These are phyloP conservation scores for Gymnothorax reevesii DNA, from an alignment of 2,797 vertebrate species.

Conservation along the genomic window DNA sequence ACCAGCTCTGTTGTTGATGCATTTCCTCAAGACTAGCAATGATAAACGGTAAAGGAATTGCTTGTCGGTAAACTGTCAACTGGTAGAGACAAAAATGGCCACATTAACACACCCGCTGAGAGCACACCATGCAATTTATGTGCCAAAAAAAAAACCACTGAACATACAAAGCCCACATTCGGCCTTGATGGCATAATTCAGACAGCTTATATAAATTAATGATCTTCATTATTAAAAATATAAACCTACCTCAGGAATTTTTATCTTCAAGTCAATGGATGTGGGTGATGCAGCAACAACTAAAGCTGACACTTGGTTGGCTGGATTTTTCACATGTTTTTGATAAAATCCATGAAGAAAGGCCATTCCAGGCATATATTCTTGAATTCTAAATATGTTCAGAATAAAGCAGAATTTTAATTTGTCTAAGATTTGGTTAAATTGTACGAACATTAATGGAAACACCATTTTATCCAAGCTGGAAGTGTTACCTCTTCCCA, in stretches of 20 bases:
- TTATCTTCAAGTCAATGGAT: constrained; percentile 63
- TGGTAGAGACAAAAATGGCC: constrained; percentile 47
- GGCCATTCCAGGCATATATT: constrained; percentile 69
- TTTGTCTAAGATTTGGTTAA: not conserved
- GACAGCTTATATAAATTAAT: not conserved
- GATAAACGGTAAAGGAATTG: constrained; percentile 54
- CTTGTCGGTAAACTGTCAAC: constrained; percentile 64
- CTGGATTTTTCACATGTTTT: constrained; percentile 56
- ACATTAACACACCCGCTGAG: constrained; percentile 28
- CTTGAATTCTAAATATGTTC: constrained; percentile 54
- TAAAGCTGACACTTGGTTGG: constrained; percentile 60
- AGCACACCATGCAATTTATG: constrained; percentile 11
- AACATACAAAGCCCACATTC: not conserved
- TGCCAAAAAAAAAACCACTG: constrained; percentile 15
- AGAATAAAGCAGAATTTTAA: constrained; percentile 4
- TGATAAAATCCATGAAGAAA: constrained; percentile 63
- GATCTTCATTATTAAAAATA: not conserved
- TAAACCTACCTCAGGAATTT: constrained; percentile 68
- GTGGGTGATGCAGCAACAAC: constrained; percentile 58
- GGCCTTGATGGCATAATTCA: not conserved
- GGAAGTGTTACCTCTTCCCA: constrained; percentile 54
- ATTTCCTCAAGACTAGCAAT: constrained; percentile 37
- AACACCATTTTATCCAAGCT: not conserved
- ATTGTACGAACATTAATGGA: not conserved
- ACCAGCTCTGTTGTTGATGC: not conserved